Conservation (phyloP, 2,797 vertebrate species). For the Eptatretus atami region DNA sequence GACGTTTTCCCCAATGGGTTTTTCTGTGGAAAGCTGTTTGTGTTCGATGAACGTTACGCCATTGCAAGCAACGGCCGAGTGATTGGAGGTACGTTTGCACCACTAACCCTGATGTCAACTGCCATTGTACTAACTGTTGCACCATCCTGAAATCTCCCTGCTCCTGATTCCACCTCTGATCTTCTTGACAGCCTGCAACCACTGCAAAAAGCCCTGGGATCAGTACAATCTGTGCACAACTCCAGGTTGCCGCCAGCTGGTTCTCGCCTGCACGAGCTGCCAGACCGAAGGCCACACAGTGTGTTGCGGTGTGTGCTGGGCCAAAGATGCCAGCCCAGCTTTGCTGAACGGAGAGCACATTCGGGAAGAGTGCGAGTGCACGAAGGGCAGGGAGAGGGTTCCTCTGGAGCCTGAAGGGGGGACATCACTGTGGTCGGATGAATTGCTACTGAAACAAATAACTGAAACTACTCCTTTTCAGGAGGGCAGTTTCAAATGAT, state of each 20-base stretch:
- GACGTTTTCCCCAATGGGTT: conserved; percentile 68
- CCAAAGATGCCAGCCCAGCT: conserved; percentile 8
- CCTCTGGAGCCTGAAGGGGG: conserved; percentile 20
- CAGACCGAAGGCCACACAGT: conserved; percentile 28
- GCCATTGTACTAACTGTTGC: no score
- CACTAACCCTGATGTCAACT: neutral
- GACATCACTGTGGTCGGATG: neutral
- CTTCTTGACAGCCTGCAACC: conserved; percentile 33
- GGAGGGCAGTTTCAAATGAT: no score
- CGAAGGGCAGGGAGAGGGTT: conserved; percentile 28
- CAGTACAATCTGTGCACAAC: conserved; percentile 54
- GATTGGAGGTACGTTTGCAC: conserved; percentile 33
- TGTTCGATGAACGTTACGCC: conserved; percentile 67
- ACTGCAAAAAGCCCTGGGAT: conserved; percentile 53
- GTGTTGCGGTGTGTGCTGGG: conserved; percentile 45
- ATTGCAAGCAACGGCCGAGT: conserved; percentile 42
- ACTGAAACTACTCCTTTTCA: no score
- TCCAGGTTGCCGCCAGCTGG: conserved; percentile 43
- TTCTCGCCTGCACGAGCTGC: conserved; percentile 40
- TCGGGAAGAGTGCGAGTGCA: conserved; percentile 75
- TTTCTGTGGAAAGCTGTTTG: conserved; percentile 77
- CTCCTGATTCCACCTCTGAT: conserved; percentile 3
- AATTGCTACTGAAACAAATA: neutral
- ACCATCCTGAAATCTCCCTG: no score
- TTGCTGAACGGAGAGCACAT: conserved; percentile 9